Evolutionary conservation across 2,797 vertebrate species (phyloP).

Genomic region (Lutjanus argentimaculatus): DNA sequence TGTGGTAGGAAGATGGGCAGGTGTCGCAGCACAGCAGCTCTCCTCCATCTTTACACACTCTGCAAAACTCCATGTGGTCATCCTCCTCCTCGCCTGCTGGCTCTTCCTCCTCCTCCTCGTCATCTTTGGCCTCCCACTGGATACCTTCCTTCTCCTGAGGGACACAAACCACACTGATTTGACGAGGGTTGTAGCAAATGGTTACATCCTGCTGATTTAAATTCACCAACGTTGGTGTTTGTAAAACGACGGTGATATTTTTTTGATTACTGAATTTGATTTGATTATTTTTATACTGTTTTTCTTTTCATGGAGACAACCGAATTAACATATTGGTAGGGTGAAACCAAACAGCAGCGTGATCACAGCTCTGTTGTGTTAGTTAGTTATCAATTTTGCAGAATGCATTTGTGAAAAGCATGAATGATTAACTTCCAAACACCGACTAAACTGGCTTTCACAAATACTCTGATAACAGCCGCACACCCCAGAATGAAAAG

Average conservation of each 20-base stretch:
- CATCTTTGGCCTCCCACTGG: slow-evolving; percentile 99
- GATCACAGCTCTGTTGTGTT: slow-evolving; percentile 6
- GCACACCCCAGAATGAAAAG: not conserved
- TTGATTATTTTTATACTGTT: not conserved
- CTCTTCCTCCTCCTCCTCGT: slow-evolving; percentile 97
- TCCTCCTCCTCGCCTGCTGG: slow-evolving; percentile 93
- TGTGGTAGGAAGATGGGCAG: slow-evolving; percentile 98
- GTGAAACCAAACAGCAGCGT: not conserved
- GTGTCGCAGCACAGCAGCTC: slow-evolving; percentile 98
- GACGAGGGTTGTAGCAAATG: not conserved
- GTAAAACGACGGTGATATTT: not conserved
- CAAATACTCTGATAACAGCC: not conserved
- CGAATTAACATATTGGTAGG: not conserved
- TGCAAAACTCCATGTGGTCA: slow-evolving; percentile 99
- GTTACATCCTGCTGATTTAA: not conserved
- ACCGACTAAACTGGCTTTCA: not conserved
- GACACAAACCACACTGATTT: not conserved
- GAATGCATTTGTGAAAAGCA: not conserved
- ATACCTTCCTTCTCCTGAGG: slow-evolving; percentile 98
- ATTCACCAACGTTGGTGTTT: not conserved
- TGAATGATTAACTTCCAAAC: not conserved
- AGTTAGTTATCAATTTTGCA: not conserved
- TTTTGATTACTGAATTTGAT: not conserved
- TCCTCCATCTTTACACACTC: slow-evolving; percentile 98
- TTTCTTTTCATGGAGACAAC: not conserved